Evolutionary conservation across 2,888 invertebrate species (phyloP), one percentile per base, ranked within the genome.

Genomic region (Lissocephala sabroskyi): DNA sequence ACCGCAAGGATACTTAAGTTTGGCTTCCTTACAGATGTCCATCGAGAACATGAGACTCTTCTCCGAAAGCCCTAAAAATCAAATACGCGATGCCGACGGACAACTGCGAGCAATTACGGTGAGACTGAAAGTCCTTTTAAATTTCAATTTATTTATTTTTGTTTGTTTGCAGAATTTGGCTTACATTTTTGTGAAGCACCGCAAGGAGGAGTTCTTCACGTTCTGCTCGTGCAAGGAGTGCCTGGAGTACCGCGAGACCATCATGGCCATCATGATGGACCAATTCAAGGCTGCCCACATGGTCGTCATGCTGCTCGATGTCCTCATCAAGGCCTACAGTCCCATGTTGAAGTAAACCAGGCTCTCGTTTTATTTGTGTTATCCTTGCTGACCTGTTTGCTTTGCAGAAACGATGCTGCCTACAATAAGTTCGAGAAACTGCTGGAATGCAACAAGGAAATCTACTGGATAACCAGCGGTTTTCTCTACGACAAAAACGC

Each of bases 181-280:
- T 54, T 67, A 80, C 55, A 80, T 82, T 49, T 70, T 70, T 59
- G 79, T 82, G 5, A 83, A 81, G 37, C 83, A 83, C 54, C 68
- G 63, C 28, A 73, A 71, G 48, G 76, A 81, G 39, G 82, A 83
- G 52, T 84, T 84, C 56, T 82, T 80, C 42, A 79, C 83, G 53
- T 80, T 82, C 68, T 84, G 84, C 61, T 76, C 80, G 56, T 84
- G 84, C 58, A 77, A 79, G 57, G 73, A 79, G 56, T 84, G 84
- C 64, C 65, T 84, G 59, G 78, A 81, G 62, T 84, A 83, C 66
- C 81, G 84, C 30, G 83, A 84, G 68, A 74, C 81, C 43, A 80
- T 84, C 41, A 73, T 84, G 51, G 79, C 79, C 44, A 67, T 84
- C 39, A 82, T 84, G 79, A 80, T 81, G 62, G 84, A 84, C 59